Evolutionary conservation across 2,113 vertebrate genomes (phyloP), one percentile per base, ranked within the genome.

Genomic region (Xiphophorus maculatus): DNA sequence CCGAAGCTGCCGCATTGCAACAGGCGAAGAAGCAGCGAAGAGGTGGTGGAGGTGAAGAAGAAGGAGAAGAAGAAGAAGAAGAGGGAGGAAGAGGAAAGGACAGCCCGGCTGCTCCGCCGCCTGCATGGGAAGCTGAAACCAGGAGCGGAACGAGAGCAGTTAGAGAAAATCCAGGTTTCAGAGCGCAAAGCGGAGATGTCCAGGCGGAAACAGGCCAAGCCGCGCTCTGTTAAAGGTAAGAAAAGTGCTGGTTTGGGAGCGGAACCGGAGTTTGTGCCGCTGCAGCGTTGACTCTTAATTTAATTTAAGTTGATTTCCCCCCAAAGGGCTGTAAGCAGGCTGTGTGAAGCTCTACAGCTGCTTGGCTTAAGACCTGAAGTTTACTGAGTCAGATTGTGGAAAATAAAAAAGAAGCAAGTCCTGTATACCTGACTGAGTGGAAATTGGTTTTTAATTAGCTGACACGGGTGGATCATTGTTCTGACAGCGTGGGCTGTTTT

Each of bases 161-260:
- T 65, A 19, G 5, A 81, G 65, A 30, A 14, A 63, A 58, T 25
- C 51, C 19, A 28, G 19, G n/a, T 22, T 7, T 3, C 17, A 33
- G 58, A 32, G 30, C 71, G 6, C 70, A 29, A 81, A 81, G 82
- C 93, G 92, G 96, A 96, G 92, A 99, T 98, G 97, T 97, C 97
- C 88, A 96, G 97, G 88, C 95, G 97, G 89, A 99, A 99, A 93
- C 97, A 98, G 95, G 97, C 97, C 94, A 99, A 98, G 87, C 97
- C 97, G 81, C 97, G 97, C 87, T 97, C 97, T 85, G 97, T 99
- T 76, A 99, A 99, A 97, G 97, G 97, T 99, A 95, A 97, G 96
- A 87, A 37, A 82, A 78, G 73, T 30, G 28, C 44, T 19, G 29
- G 9, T 54, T 58, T 58, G 51, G 51, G 19, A 58, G 51, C 22